These are phyloP conservation scores for Microplitis demolitor DNA, from an alignment of 1,140 invertebrate species.

Conservation along the genomic window DNA sequence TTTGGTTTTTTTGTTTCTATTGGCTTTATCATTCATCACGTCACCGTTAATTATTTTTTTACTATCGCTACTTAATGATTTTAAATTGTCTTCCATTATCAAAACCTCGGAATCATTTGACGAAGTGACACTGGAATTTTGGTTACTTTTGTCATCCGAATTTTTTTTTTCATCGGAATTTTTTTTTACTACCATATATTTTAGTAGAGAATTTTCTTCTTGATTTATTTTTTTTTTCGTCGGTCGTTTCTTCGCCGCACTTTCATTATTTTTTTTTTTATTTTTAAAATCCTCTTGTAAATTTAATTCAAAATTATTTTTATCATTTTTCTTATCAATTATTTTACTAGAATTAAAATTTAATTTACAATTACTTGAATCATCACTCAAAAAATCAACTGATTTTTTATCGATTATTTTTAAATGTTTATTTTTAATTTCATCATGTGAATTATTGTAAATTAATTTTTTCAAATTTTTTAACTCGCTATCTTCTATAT, in stretches of 20 bases:
- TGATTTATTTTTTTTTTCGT: slow-evolving; percentile 6
- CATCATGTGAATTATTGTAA: too few species aligned
- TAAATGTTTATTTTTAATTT: too few species aligned
- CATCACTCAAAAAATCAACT: too few species aligned
- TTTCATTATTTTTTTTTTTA: neutral
- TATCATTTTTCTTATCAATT: too few species aligned
- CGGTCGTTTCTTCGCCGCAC: slow-evolving; percentile 3
- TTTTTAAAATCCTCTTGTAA: neutral
- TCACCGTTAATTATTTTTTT: neutral
- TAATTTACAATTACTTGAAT: too few species aligned
- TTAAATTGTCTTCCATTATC: neutral
- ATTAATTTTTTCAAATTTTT: too few species aligned
- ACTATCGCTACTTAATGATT: neutral
- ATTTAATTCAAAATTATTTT: too few species aligned
- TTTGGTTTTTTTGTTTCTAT: slow-evolving; percentile 1
- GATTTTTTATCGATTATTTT: too few species aligned
- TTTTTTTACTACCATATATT: slow-evolving; percentile 30
- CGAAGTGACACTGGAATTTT: neutral
- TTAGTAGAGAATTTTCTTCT: slow-evolving; percentile 33
- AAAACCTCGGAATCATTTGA: neutral
- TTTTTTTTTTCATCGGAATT: neutral
- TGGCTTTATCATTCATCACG: neutral
- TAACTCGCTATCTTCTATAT: too few species aligned
- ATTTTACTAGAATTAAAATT: too few species aligned
- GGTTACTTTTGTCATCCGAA: neutral